Evolutionary conservation across 2,797 vertebrate genomes (phyloP).

Genomic region (Falco novaeseelandiae): DNA sequence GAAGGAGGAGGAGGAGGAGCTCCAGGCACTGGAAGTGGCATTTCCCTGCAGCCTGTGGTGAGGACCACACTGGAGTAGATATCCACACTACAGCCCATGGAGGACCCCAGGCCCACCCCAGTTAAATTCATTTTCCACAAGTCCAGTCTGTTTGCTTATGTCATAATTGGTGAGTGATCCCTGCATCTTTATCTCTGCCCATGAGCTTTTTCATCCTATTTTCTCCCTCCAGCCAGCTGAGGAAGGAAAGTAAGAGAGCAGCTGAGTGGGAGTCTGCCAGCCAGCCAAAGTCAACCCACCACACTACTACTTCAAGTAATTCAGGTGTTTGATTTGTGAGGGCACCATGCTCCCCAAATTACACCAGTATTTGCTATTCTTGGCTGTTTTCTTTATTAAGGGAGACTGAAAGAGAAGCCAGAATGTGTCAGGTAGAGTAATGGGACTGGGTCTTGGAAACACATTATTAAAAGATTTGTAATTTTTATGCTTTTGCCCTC

Average conservation of each 20-base stretch:
- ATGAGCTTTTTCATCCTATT: not conserved
- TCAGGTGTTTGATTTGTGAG: not conserved
- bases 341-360: not conserved
- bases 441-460: not conserved
- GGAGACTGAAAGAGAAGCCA: not conserved
- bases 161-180: not conserved
- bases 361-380: not conserved
- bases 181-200: not conserved
- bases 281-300: not conserved
- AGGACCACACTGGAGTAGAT: not conserved
- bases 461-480: not conserved
- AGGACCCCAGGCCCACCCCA: not conserved
- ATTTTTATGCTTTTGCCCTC: not conserved
- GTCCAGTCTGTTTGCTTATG: not conserved
- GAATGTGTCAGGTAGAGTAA: not conserved
- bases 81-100: not conserved
- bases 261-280: not conserved
- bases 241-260: not conserved
- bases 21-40: not conserved
- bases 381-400: not conserved
- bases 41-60: not conserved
- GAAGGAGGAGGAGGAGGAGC: not conserved
- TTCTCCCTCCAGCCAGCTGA: not conserved
- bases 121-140: too few species aligned
- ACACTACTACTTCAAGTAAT: not conserved